phyloP scores from a whole-genome alignment of 2,113 vertebrate species.

The Melanostigma gelatinosum region DNA sequence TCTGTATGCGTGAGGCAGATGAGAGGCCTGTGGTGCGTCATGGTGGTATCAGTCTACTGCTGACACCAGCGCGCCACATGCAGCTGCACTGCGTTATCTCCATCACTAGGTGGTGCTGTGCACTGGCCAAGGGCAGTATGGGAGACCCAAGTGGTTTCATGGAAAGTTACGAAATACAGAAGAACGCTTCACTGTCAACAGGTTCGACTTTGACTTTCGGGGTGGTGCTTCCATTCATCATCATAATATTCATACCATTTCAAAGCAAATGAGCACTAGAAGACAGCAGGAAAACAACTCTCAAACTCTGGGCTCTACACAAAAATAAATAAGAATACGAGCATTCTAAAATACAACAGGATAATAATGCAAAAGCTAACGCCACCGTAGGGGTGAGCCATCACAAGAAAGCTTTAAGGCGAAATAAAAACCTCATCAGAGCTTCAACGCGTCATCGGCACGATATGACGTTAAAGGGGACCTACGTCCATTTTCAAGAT shows the following conservation, averaged over 20 bases:
- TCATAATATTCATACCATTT: background rate
- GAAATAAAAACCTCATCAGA: too few species aligned
- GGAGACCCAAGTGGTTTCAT: background rate
- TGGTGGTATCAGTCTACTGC: background rate
- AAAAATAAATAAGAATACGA: background rate
- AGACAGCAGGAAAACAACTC: background rate
- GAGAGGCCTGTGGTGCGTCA: background rate
- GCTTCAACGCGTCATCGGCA: too few species aligned
- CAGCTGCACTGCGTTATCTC: background rate
- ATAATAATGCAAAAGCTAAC: background rate
- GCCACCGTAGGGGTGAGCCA: background rate
- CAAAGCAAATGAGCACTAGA: background rate
- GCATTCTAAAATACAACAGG: background rate
- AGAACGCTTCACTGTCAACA: background rate
- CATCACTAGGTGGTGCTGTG: slow-evolving; percentile 52
- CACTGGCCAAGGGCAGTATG: background rate
- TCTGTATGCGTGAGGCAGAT: background rate
- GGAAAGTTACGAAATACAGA: slow-evolving; percentile 28
- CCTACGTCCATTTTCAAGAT: too few species aligned
- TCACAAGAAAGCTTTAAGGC: too few species aligned
- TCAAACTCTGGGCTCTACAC: background rate
- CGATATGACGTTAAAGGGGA: too few species aligned
- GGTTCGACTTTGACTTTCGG: background rate
- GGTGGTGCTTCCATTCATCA: background rate
- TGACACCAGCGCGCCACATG: background rate